Evolutionary conservation across 2,797 vertebrate species (phyloP).

Genomic region (Lophius americanus): DNA sequence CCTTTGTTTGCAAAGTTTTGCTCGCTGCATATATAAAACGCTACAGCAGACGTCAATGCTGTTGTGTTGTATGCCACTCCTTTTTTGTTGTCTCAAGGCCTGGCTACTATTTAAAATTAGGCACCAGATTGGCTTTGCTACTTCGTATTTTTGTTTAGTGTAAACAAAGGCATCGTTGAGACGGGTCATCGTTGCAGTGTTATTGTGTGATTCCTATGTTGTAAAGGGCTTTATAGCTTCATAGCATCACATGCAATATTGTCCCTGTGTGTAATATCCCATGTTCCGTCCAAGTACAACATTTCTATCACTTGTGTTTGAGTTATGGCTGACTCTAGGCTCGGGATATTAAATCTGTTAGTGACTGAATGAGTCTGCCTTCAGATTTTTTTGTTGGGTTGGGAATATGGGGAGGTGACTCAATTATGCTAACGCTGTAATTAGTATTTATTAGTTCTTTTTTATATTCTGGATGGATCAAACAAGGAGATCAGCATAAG

Average conservation of each 20-base stretch:
- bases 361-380: conserved; percentile 19
- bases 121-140: too few relatives aligned
- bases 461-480: conserved; percentile 40
- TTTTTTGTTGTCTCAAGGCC: too few relatives aligned
- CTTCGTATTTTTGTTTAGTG: too few relatives aligned
- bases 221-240: too few relatives aligned
- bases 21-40: too few relatives aligned
- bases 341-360: conserved; percentile 46
- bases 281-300: conserved; percentile 18
- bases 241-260: conserved; percentile 17
- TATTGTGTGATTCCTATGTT: too few relatives aligned
- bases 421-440: conserved; percentile 62
- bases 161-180: too few relatives aligned
- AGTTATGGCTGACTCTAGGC: conserved; percentile 45
- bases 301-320: conserved; percentile 50
- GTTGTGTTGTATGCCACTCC: too few relatives aligned
- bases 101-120: too few relatives aligned
- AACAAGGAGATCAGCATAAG: conserved; percentile 10
- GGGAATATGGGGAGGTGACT: not conserved
- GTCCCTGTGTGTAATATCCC: conserved; percentile 28
- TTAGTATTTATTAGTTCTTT: conserved; percentile 52
- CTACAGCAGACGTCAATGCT: too few relatives aligned
- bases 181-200: too few relatives aligned
- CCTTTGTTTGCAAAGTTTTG: too few relatives aligned
- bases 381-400: conserved; percentile 2